Conservation (phyloP, 2,888 invertebrate species). For the Rhamnusium bicolor region DNA sequence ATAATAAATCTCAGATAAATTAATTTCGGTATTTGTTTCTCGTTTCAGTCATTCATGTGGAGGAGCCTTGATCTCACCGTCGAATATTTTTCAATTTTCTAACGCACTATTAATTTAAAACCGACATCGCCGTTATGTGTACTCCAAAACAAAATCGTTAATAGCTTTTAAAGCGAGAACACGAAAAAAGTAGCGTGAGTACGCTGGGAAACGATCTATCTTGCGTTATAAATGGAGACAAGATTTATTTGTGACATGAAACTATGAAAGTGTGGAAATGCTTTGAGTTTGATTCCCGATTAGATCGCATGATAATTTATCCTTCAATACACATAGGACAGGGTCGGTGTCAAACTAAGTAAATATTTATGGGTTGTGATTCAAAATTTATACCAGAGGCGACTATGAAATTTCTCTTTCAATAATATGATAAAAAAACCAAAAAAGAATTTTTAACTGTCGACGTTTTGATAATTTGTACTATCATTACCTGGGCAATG, state of each 20-base stretch:
- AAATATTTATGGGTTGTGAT: not conserved
- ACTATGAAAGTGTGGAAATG: slow-evolving; percentile 51
- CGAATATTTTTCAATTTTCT: slow-evolving; percentile 37
- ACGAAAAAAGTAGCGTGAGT: slow-evolving; percentile 41
- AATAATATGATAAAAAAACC: no score
- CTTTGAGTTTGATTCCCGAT: slow-evolving; percentile 47
- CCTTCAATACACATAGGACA: slow-evolving; percentile 40
- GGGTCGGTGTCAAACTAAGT: slow-evolving; percentile 10
- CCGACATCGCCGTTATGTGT: slow-evolving; percentile 40
- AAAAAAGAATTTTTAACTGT: no score
- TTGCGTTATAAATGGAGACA: slow-evolving; percentile 50
- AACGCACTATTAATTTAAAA: slow-evolving; percentile 37
- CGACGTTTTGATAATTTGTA: no score
- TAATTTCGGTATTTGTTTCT: slow-evolving; percentile 9
- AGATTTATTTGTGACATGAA: slow-evolving; percentile 51
- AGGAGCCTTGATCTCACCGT: slow-evolving; percentile 20
- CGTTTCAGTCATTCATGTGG: slow-evolving; percentile 4
- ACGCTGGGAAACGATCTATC: slow-evolving; percentile 42
- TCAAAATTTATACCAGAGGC: not conserved
- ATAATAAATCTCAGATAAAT: not conserved
- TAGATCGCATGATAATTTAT: slow-evolving; percentile 50
- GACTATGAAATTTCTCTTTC: not conserved
- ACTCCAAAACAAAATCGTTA: slow-evolving; percentile 42
- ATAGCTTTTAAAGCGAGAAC: slow-evolving; percentile 39
- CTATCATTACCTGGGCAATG: no score